phyloP scores from a whole-genome alignment of 2,797 vertebrate species.

The Geotria australis region DNA sequence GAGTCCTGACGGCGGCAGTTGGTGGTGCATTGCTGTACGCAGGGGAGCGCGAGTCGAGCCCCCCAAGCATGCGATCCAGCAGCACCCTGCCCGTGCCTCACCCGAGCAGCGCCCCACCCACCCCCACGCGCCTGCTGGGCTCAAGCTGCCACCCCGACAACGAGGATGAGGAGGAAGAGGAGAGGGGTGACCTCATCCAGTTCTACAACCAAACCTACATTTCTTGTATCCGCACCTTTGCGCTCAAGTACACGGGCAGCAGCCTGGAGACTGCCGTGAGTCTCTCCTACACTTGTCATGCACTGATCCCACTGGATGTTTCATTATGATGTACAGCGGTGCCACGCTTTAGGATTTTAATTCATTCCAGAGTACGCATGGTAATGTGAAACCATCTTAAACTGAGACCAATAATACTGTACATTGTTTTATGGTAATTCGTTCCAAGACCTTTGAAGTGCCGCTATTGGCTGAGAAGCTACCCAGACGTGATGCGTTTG shows the following conservation, averaged over 20 bases:
- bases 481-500: too few relatives aligned
- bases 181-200: constrained; percentile 69
- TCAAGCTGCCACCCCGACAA: neutral
- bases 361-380: too few relatives aligned
- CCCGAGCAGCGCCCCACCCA: constrained; percentile 31
- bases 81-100: constrained; percentile 40
- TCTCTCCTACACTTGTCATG: neutral
- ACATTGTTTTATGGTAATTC: too few relatives aligned
- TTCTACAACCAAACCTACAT: constrained; percentile 73
- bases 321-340: neutral
- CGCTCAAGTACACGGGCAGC: constrained; percentile 29
- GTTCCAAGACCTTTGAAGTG: too few relatives aligned
- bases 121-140: constrained; percentile 13
- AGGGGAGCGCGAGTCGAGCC: neutral
- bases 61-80: constrained; percentile 34
- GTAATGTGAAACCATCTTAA: too few relatives aligned
- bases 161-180: constrained; percentile 15
- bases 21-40: neutral
- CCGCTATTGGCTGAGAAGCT: too few relatives aligned
- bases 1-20: constrained; percentile 13
- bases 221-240: constrained; percentile 49
- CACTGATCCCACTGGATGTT: neutral
- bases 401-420: too few relatives aligned
- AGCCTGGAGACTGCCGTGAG: constrained; percentile 32
- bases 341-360: too few relatives aligned